phyloP scores from a whole-genome alignment of 2,888 invertebrate species.

The Caenorhabditis sp. region DNA sequence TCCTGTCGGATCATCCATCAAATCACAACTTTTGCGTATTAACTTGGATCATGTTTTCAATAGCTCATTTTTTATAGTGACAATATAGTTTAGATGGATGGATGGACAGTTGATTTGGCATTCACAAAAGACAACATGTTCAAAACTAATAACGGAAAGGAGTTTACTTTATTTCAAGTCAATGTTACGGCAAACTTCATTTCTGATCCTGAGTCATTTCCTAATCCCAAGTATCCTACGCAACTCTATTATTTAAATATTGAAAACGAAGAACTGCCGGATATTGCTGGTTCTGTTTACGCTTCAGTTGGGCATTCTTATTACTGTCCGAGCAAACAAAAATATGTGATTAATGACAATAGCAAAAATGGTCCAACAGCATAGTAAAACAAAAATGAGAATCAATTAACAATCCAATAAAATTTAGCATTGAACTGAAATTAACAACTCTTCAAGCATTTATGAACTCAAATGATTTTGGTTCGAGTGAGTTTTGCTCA shows the following conservation, averaged over 20 bases:
- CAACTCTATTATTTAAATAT: slow-evolving; percentile 54
- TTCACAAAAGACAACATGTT: slow-evolving; percentile 59
- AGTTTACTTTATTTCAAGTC: slow-evolving; percentile 65
- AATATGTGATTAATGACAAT: slow-evolving; percentile 68
- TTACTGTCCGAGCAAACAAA: slow-evolving; percentile 70
- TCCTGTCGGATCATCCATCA: slow-evolving; percentile 26
- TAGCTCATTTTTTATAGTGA: background rate
- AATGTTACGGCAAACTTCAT: slow-evolving; percentile 69
- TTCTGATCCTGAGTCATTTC: slow-evolving; percentile 54
- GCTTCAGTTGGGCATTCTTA: slow-evolving; percentile 52
- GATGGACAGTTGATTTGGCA: slow-evolving; percentile 55
- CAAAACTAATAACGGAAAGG: slow-evolving; percentile 57
- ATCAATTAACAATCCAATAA: background rate
- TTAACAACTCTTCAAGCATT: slow-evolving; percentile 66
- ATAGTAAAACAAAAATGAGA: slow-evolving; percentile 37
- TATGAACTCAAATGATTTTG: slow-evolving; percentile 48
- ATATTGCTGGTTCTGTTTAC: slow-evolving; percentile 56
- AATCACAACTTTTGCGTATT: slow-evolving; percentile 46
- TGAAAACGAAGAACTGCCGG: slow-evolving; percentile 42
- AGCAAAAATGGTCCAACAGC: slow-evolving; percentile 59
- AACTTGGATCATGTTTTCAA: slow-evolving; percentile 36
- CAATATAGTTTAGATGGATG: slow-evolving; percentile 43
- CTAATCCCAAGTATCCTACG: slow-evolving; percentile 51
- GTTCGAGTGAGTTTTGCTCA: slow-evolving; percentile 46
- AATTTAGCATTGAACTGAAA: slow-evolving; percentile 68